Evolutionary conservation across 2,113 vertebrate genomes (phyloP), one percentile per base, ranked within the genome.

Genomic region (Salvator merianae): DNA sequence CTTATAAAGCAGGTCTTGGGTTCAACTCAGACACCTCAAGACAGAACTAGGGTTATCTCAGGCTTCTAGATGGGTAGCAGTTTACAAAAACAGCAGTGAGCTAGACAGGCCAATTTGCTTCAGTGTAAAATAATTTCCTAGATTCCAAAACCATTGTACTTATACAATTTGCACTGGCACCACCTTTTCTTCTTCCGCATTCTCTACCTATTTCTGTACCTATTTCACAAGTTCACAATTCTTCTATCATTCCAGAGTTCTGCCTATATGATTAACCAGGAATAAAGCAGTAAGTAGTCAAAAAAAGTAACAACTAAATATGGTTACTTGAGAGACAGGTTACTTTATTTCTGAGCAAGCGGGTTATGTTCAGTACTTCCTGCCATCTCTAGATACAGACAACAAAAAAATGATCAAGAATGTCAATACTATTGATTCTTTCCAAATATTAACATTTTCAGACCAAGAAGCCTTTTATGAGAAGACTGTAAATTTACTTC

Each of bases 401-500:
- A 30, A 40, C 26, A 84, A 32, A n/a, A n/a, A 84, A 81, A 81
- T 20, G 62, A 22, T 78, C 30, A 59, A 62, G 34, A 78, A 71
- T 18, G 6, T 5, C 34, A 82, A 10, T 70, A 53, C 6, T 3
- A 30, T n/a, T n/a, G n/a, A n/a, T n/a, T n/a, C 34, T 20, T 40
- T 68, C 28, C 47, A 84, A 84, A 81, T 22, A 70, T 81, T 26
- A 14, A 7, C 55, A 32, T 34, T 75, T 10, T 53, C 26, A 24
- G 16, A 12, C 28, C 72, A 76, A 30, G 63, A 34, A 8, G 62
- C 22, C 14, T 9, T 1, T 62, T 30, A 59, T 30, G 62, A 12
- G 30, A 73, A n/a, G n/a, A 82, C 12, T 63, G 63, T 59, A n/a
- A 70, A 69, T 12, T 3, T 38, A 34, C 40, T 75, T 55, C 14